A percentile compares a stretch with the other conserved stretches of the same genome.
Evolutionary conservation across 2,113 vertebrate species (phyloP).

Genomic region (Willisornis vidua): DNA sequence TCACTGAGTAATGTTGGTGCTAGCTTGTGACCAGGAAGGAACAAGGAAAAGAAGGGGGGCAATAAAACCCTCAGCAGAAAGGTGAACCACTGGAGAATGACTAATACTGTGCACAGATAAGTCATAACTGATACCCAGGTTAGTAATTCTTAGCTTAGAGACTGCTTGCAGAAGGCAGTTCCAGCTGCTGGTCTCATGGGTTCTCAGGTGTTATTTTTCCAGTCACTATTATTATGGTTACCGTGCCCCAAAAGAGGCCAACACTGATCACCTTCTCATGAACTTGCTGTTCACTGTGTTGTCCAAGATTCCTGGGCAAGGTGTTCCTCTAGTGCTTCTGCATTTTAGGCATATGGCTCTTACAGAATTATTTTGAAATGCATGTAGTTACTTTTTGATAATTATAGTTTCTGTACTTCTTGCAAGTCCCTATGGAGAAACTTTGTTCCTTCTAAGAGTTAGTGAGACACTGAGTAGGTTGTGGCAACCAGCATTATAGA

Average conservation of each 20-base stretch:
- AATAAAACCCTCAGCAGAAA: not conserved
- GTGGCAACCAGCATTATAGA: not conserved
- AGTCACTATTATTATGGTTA: not conserved
- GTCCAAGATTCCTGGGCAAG: not conserved
- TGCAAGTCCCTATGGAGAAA: not conserved
- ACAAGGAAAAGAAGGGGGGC: not conserved
- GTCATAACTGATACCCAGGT: not conserved
- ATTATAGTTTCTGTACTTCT: not conserved
- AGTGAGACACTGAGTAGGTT: slow-evolving; percentile 35
- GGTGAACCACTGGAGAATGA: not conserved
- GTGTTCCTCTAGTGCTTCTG: not conserved
- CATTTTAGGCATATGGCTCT: not conserved
- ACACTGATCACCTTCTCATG: not conserved
- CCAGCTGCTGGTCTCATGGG: not conserved
- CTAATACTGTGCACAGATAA: not conserved
- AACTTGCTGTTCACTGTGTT: not conserved
- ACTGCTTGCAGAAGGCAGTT: not conserved
- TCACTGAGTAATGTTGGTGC: not conserved
- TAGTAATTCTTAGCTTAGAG: not conserved
- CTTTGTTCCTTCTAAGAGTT: slow-evolving; percentile 14
- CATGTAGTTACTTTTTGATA: not conserved
- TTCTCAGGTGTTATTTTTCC: not conserved
- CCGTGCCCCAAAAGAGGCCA: not conserved
- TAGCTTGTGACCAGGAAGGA: not conserved
- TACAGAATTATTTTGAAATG: not conserved